Percentiles rank a stretch among this genome's conserved stretches.
Evolutionary conservation across 2,797 vertebrate species (phyloP).

Genomic region (Sebastes ruberrimus): DNA sequence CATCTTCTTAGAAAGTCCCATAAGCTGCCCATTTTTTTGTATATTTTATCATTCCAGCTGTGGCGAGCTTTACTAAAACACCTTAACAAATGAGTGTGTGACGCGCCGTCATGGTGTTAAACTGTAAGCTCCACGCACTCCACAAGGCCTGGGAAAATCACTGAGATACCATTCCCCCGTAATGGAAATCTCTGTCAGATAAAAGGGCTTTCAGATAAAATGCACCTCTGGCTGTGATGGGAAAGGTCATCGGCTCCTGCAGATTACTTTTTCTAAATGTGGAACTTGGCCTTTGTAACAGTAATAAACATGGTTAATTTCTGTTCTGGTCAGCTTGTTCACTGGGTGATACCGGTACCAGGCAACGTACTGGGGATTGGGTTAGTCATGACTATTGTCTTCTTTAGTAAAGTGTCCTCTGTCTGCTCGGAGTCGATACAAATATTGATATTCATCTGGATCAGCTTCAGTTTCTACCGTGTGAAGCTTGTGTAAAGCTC

Average conservation of each 20-base stretch:
- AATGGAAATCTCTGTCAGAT: constrained; percentile 26
- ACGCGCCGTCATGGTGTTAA: constrained; percentile 20
- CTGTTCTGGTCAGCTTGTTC: background rate
- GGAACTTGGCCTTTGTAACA: background rate
- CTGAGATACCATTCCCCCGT: background rate
- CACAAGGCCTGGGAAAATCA: constrained; percentile 3
- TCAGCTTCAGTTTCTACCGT: no score
- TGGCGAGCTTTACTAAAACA: constrained; percentile 22
- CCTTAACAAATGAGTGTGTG: background rate
- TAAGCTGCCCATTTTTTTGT: constrained; percentile 37
- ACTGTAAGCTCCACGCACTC: constrained; percentile 5
- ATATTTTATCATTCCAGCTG: constrained; percentile 51
- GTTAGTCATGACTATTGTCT: background rate
- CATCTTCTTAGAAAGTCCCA: constrained; percentile 42
- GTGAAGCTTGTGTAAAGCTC: no score
- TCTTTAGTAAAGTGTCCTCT: background rate
- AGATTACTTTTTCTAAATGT: constrained; percentile 4
- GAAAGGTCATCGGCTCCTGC: constrained; percentile 15
- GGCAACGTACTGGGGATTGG: background rate
- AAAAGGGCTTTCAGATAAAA: constrained; percentile 31
- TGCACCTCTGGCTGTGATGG: constrained; percentile 27
- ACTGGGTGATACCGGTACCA: background rate
- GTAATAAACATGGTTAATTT: background rate
- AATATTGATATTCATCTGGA: background rate
- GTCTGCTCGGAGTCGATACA: no score